Percentiles rank a stretch among this genome's conserved stretches.
Evolutionary conservation across 2,888 invertebrate species (phyloP).

Genomic region (Nomada lathburiana): DNA sequence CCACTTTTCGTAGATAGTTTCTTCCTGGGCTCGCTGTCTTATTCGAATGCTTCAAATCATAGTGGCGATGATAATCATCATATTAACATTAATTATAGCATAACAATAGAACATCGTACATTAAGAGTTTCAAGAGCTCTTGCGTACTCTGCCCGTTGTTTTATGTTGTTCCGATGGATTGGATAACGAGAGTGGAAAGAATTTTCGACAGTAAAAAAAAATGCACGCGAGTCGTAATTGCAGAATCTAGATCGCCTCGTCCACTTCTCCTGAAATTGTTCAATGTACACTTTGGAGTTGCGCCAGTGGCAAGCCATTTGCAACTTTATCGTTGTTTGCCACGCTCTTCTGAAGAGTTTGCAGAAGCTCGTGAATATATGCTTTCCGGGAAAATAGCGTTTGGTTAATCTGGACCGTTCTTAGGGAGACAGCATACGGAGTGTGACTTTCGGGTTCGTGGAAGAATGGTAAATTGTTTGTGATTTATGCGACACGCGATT

Average conservation of each 20-base stretch:
- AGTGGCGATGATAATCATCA: no score
- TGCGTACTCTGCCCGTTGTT: no score
- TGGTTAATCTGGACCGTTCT: background rate
- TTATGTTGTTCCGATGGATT: no score
- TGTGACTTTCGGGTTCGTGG: background rate
- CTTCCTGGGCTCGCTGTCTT: background rate
- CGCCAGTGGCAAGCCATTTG: background rate
- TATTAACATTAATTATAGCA: no score
- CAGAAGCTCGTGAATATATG: slow-evolving; percentile 11
- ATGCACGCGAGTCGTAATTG: no score
- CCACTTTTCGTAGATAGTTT: slow-evolving; percentile 14
- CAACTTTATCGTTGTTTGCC: slow-evolving; percentile 6
- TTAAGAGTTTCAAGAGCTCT: no score
- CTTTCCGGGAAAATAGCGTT: slow-evolving; percentile 24
- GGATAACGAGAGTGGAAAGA: no score
- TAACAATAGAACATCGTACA: no score
- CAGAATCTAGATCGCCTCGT: no score
- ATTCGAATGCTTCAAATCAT: no score
- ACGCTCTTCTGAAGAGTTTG: background rate
- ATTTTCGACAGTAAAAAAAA: no score
- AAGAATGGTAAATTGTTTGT: background rate
- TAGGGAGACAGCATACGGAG: background rate
- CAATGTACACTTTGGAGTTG: background rate
- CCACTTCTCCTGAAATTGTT: background rate
- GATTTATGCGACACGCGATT: no score